Evolutionary conservation across 2,113 vertebrate genomes (phyloP).

Genomic region (Geococcyx californianus): DNA sequence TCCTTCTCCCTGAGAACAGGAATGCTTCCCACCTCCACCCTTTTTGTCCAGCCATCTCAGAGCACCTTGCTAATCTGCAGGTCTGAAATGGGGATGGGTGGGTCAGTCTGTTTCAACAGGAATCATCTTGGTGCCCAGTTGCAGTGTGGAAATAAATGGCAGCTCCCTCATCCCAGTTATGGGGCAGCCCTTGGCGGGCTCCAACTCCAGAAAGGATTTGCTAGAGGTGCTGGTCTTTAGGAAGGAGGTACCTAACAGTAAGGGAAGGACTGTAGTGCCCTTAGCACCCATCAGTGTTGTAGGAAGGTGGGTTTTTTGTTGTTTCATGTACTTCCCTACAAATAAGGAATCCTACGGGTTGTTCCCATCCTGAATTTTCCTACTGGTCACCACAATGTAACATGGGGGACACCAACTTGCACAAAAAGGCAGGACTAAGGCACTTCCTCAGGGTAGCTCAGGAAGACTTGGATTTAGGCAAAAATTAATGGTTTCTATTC

Average conservation of each 20-base stretch:
- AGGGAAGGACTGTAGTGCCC: neutral
- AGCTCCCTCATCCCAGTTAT: neutral
- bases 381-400: accelerated
- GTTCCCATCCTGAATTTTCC: neutral
- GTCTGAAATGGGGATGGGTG: neutral
- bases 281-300: neutral
- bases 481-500: neutral
- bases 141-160: neutral
- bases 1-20: neutral
- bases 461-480: neutral
- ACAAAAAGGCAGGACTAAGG: neutral
- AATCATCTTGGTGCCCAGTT: neutral
- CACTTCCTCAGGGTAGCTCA: neutral
- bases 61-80: neutral
- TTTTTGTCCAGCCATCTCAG: neutral
- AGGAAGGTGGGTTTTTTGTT: neutral
- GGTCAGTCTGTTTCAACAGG: accelerated
- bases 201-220: neutral
- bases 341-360: neutral
- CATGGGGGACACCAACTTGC: neutral
- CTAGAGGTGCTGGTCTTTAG: neutral
- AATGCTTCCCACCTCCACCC: neutral
- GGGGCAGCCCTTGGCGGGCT: neutral
- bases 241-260: neutral
- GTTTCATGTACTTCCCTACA: neutral